These are phyloP conservation scores for Phengaris alcon DNA, from an alignment of 2,888 invertebrate species.

Conservation along the genomic window DNA sequence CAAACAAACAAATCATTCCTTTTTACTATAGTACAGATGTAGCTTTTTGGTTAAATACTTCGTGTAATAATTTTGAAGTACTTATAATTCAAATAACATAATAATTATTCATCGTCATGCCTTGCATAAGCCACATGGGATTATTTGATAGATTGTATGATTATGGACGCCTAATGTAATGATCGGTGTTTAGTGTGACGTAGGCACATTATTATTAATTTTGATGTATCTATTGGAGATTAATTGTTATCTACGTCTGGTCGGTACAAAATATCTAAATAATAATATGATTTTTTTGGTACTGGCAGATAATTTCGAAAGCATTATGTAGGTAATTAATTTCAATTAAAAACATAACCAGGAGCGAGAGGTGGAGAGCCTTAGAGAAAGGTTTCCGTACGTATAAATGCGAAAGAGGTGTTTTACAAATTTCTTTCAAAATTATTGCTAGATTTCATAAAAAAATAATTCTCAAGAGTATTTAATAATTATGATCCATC, in stretches of 20 bases:
- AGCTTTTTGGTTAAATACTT: no score
- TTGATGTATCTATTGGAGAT: background rate
- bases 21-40: no score
- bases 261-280: background rate
- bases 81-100: conserved; percentile 12
- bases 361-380: no score
- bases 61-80: background rate
- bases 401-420: no score
- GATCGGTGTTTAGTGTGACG: conserved; percentile 10
- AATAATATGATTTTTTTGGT: no score
- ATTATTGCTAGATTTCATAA: no score
- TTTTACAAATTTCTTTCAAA: no score
- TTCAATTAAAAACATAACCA: no score
- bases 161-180: conserved; percentile 14
- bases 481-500: no score
- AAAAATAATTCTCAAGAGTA: no score
- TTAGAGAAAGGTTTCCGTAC: no score
- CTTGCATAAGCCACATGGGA: conserved; percentile 12
- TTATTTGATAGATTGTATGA: conserved; percentile 27
- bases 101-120: conserved; percentile 11
- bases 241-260: conserved; percentile 2
- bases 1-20: no score
- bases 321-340: background rate
- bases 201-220: background rate
- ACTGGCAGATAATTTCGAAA: background rate